phyloP scores from a whole-genome alignment of 1,140 invertebrate species.

The Drosophila biarmipes region DNA sequence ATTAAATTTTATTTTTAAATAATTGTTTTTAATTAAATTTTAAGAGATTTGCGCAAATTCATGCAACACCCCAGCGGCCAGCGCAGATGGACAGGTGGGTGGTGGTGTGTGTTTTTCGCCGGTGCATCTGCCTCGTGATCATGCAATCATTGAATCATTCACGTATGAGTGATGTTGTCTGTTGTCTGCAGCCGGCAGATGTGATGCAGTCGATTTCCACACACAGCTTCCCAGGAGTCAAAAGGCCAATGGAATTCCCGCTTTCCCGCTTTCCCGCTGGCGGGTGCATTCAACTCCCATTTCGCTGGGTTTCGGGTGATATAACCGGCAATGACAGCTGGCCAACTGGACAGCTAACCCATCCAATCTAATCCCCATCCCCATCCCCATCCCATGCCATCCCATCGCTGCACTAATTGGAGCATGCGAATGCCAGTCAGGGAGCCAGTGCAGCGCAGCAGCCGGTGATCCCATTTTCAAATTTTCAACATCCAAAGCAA shows the following conservation, averaged over 20 bases:
- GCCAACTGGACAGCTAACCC: constrained; percentile 24
- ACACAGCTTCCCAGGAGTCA: constrained; percentile 57
- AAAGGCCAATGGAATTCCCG: constrained; percentile 68
- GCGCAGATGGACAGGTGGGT: constrained; percentile 47
- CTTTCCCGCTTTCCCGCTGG: constrained; percentile 45
- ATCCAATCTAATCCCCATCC: constrained; percentile 1
- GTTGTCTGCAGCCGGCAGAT: constrained; percentile 12
- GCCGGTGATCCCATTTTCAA: constrained; percentile 64
- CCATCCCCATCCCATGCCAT: background rate
- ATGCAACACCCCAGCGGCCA: constrained; percentile 58
- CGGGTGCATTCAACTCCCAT: constrained; percentile 64
- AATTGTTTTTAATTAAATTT: constrained; percentile 83
- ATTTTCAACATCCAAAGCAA: constrained; percentile 63
- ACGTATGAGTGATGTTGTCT: constrained; percentile 41
- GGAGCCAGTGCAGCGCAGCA: constrained; percentile 63
- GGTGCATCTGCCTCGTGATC: constrained; percentile 62
- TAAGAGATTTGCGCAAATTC: constrained; percentile 70
- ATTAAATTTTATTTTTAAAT: constrained; percentile 82
- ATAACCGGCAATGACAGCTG: constrained; percentile 73
- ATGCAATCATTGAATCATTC: constrained; percentile 78
- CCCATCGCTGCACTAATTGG: constrained; percentile 63
- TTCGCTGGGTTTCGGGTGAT: constrained; percentile 39
- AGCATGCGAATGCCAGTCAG: constrained; percentile 78
- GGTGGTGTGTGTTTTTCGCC: constrained; percentile 11
- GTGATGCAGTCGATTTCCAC: constrained; percentile 43